Evolutionary conservation across 2,113 vertebrate genomes (phyloP).

Genomic region (Nematolebias whitei): DNA sequence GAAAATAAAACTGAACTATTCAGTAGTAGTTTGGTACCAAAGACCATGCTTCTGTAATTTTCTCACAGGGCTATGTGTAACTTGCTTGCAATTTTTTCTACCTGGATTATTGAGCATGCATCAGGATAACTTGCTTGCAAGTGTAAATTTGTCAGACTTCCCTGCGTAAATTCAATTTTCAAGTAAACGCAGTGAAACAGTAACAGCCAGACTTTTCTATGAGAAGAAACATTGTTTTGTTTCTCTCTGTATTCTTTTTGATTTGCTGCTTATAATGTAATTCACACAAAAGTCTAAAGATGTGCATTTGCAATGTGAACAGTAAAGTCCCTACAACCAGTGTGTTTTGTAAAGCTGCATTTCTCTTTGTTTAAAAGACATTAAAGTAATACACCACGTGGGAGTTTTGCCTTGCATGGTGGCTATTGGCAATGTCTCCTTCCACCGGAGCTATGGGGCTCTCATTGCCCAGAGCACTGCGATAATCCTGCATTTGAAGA

Average conservation of each 20-base stretch:
- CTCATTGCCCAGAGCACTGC: slow-evolving; percentile 59
- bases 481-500: slow-evolving; percentile 76
- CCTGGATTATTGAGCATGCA: too few species aligned
- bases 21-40: background rate
- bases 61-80: background rate
- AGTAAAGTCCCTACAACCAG: background rate
- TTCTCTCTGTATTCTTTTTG: background rate
- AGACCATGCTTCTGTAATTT: background rate
- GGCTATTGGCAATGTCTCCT: slow-evolving; percentile 61
- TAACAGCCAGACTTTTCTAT: background rate
- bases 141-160: background rate
- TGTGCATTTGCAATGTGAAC: slow-evolving; percentile 5
- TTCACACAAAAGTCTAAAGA: background rate
- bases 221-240: background rate
- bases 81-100: too few species aligned
- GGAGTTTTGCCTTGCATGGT: slow-evolving; percentile 45
- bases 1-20: background rate
- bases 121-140: background rate
- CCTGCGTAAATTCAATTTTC: background rate
- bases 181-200: background rate
- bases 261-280: background rate
- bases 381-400: slow-evolving; percentile 28
- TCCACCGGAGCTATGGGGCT: slow-evolving; percentile 62
- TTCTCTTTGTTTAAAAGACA: slow-evolving; percentile 16
- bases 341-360: slow-evolving; percentile 17